phyloP scores from a whole-genome alignment of 2,888 invertebrate genomes.

The Gerris lacustris region DNA sequence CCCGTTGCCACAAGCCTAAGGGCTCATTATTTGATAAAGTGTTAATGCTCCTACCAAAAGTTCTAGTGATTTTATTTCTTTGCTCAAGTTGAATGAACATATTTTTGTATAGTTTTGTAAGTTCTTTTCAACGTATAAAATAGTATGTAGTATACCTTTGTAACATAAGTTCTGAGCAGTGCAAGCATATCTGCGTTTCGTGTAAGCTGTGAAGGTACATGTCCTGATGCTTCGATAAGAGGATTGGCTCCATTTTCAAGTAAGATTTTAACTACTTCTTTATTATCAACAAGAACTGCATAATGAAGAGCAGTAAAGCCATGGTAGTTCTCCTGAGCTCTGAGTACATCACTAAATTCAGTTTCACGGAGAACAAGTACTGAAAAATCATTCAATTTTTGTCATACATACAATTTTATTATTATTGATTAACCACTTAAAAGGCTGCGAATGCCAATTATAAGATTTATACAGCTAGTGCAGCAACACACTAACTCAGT shows the following conservation, averaged over 20 bases:
- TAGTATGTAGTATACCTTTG: slow-evolving; percentile 13
- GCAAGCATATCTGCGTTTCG: slow-evolving; percentile 50
- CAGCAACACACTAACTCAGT: no score
- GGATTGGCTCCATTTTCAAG: slow-evolving; percentile 64
- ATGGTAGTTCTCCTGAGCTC: slow-evolving; percentile 48
- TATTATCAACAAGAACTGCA: slow-evolving; percentile 63
- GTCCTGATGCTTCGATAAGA: slow-evolving; percentile 58
- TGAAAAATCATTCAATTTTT: slow-evolving; percentile 5
- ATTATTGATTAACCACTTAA: neutral
- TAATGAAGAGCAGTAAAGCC: slow-evolving; percentile 84
- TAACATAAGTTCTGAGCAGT: slow-evolving; percentile 42
- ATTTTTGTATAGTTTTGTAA: no score
- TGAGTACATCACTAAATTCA: slow-evolving; percentile 62
- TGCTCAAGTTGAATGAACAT: no score
- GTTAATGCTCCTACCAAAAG: no score
- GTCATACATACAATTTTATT: neutral
- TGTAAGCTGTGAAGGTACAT: slow-evolving; percentile 36
- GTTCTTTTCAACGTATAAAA: no score
- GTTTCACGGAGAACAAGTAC: slow-evolving; percentile 59
- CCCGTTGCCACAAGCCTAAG: no score
- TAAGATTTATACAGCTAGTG: neutral
- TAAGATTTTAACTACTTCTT: slow-evolving; percentile 49
- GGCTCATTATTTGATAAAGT: no score
- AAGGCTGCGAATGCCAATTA: neutral
- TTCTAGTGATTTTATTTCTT: no score